These are phyloP conservation scores for Steinernema feltiae DNA, from an alignment of 1,140 invertebrate species.

Conservation along the genomic window DNA sequence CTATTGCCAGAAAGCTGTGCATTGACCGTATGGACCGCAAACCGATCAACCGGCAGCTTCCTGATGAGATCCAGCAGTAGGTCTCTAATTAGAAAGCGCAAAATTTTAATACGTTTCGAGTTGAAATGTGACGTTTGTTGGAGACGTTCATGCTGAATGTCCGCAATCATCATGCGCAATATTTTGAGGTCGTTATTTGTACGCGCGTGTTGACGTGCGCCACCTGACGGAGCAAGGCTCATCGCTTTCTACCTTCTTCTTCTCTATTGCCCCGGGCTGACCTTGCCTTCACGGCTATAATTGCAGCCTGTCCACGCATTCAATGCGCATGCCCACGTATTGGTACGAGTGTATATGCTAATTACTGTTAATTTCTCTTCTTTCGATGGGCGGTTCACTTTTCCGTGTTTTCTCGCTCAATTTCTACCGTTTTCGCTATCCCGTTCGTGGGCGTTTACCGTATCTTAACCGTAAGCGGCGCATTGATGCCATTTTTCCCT, in stretches of 20 bases:
- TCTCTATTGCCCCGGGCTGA: conserved; percentile 7
- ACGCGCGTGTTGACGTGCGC: conserved; percentile 4
- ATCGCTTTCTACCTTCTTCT: background rate
- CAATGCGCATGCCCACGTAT: background rate
- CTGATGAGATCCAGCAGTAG: too few relatives aligned
- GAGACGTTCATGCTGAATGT: conserved; percentile 8
- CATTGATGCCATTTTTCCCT: background rate
- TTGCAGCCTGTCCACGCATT: conserved; percentile 4
- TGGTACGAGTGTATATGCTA: background rate
- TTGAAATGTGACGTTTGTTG: background rate
- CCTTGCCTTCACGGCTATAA: conserved; percentile 13
- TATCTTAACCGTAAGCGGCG: background rate
- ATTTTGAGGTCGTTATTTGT: conserved; percentile 15
- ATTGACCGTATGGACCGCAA: too few relatives aligned
- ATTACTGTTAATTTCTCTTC: background rate
- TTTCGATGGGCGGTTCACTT: background rate
- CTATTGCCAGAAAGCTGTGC: too few relatives aligned
- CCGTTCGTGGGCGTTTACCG: background rate
- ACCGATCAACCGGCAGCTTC: too few relatives aligned
- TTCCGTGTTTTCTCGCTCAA: background rate
- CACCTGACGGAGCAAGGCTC: conserved; percentile 9
- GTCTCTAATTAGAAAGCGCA: too few relatives aligned
- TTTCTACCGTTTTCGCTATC: background rate
- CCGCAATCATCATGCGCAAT: conserved; percentile 13
- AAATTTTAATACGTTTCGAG: background rate